Conservation (phyloP, 2,113 vertebrate species). For the Ochotona princeps region DNA sequence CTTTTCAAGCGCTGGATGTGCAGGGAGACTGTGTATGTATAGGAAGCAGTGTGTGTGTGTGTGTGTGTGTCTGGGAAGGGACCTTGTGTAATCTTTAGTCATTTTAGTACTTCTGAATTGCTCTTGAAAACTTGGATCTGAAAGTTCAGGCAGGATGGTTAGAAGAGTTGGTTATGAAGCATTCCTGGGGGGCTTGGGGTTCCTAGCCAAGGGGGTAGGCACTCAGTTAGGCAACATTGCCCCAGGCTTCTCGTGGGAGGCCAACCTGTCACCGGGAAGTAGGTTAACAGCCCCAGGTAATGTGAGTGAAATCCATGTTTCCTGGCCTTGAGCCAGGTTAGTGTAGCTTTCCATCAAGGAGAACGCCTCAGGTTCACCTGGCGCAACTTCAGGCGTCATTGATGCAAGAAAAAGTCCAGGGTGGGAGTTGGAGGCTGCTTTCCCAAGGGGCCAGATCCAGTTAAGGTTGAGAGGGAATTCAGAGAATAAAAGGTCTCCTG, state of each 20-base stretch:
- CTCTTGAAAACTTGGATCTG: not conserved
- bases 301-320: not conserved
- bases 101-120: not conserved
- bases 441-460: not conserved
- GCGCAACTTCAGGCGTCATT: not conserved
- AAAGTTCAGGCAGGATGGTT: not conserved
- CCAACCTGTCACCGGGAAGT: not conserved
- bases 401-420: not conserved
- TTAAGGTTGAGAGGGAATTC: not conserved
- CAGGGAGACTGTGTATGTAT: not conserved
- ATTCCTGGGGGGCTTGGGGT: not conserved
- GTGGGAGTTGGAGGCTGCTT: not conserved
- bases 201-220: not conserved
- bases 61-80: not conserved
- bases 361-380: not conserved
- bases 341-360: not conserved
- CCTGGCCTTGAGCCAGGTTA: not conserved
- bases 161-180: constrained; percentile 4
- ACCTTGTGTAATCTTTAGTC: not conserved
- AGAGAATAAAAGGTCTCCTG: not conserved
- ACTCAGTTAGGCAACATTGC: not conserved
- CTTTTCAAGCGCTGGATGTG: not conserved
- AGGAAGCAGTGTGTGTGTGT: no score
- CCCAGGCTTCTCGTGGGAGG: not conserved
- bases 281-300: not conserved